Evolutionary conservation across 1,140 invertebrate species (phyloP).

Genomic region (Macrosteles quadrilineatus): DNA sequence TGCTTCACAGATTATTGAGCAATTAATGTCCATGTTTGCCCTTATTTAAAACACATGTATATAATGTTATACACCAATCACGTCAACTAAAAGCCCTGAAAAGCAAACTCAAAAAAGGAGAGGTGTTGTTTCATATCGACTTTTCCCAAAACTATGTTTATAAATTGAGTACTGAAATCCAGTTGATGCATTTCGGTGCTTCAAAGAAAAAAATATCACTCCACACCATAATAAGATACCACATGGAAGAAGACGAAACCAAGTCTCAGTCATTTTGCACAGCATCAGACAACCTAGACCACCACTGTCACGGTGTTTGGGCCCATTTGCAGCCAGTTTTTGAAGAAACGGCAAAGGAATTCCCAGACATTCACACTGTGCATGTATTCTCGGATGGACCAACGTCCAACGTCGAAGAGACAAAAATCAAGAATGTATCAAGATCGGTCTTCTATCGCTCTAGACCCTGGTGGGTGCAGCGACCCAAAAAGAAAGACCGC

Average conservation of each 20-base stretch:
- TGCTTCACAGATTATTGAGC: neutral
- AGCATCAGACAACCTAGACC: neutral
- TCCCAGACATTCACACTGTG: neutral
- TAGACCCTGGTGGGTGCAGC: too few species aligned
- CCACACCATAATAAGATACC: conserved; percentile 12
- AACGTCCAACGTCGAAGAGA: too few species aligned
- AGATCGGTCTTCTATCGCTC: too few species aligned
- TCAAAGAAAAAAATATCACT: conserved; percentile 31
- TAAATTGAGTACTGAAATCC: conserved; percentile 28
- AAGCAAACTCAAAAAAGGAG: neutral
- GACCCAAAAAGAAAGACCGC: too few species aligned
- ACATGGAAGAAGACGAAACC: neutral
- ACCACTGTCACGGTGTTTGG: conserved; percentile 24
- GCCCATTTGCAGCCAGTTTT: conserved; percentile 30
- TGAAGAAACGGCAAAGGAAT: neutral
- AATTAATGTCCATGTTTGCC: neutral
- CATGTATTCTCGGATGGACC: neutral
- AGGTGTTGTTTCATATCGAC: conserved; percentile 30
- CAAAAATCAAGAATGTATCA: too few species aligned
- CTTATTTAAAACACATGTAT: neutral
- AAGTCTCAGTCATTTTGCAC: conserved; percentile 22
- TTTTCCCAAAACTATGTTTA: conserved; percentile 35
- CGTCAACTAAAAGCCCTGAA: neutral
- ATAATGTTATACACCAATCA: neutral
- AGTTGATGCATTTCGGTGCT: conserved; percentile 33